These are phyloP conservation scores for Basileuterus tristriatus DNA, from an alignment of 2,797 vertebrate genomes.

Conservation along the genomic window DNA sequence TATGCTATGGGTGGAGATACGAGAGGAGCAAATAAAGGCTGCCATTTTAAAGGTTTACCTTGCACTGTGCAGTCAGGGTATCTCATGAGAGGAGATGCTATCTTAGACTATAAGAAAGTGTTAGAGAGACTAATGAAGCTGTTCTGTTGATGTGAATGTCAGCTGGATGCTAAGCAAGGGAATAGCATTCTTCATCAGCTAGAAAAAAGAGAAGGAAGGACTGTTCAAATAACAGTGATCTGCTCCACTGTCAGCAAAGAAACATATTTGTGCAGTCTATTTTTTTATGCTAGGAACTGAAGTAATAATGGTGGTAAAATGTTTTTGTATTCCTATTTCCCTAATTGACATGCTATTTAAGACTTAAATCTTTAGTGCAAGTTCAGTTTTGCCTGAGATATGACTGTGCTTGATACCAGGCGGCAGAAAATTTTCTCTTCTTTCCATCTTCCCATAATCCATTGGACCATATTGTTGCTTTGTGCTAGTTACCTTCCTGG, in stretches of 20 bases:
- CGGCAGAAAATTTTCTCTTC: neutral
- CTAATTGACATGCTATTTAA: neutral
- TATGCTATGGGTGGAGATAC: neutral
- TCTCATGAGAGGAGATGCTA: slow-evolving; percentile 7
- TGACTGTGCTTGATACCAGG: neutral
- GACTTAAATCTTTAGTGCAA: neutral
- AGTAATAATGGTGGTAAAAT: neutral
- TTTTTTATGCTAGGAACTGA: neutral
- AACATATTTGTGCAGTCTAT: neutral
- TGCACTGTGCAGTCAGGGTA: neutral
- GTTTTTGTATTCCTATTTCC: neutral
- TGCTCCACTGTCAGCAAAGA: neutral
- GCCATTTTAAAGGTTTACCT: slow-evolving; percentile 10
- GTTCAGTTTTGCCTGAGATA: neutral
- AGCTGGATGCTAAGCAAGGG: slow-evolving; percentile 31
- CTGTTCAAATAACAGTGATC: neutral
- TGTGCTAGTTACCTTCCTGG: neutral
- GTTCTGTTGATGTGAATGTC: slow-evolving; percentile 6
- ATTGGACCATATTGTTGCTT: neutral
- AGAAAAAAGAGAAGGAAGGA: neutral
- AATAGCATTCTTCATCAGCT: slow-evolving; percentile 22
- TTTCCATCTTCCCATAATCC: neutral
- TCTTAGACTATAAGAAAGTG: slow-evolving; percentile 7
- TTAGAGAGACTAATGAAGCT: slow-evolving; percentile 55
- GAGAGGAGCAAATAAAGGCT: neutral